A percentile compares a stretch with the other conserved stretches of the same genome.
Conservation (phyloP, 2,888 invertebrate genomes). For the Hypercompe scribonia region DNA sequence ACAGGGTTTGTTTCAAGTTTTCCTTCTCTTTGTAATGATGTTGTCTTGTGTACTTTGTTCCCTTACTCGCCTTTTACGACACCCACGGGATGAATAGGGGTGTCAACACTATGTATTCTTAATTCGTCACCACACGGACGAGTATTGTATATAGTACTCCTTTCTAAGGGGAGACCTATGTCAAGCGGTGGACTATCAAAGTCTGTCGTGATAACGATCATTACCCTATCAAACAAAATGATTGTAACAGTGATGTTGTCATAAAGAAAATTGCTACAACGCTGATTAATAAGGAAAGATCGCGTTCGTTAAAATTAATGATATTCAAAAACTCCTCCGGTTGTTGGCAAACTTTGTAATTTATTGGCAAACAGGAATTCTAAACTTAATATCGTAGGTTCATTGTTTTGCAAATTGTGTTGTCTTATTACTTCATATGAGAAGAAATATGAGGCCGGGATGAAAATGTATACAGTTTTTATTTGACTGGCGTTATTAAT, state of each 20-base stretch:
- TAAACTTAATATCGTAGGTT: slow-evolving; percentile 55
- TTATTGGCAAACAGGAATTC: slow-evolving; percentile 64
- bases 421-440: slow-evolving; percentile 25
- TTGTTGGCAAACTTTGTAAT: slow-evolving; percentile 62
- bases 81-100: no score
- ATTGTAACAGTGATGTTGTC: slow-evolving; percentile 15
- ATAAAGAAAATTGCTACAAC: slow-evolving; percentile 41
- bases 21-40: no score
- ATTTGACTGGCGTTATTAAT: not conserved
- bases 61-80: no score
- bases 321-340: slow-evolving; percentile 66
- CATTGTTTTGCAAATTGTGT: slow-evolving; percentile 43
- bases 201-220: not conserved
- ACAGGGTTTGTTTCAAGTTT: no score
- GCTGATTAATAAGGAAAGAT: slow-evolving; percentile 61
- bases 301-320: slow-evolving; percentile 69
- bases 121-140: no score
- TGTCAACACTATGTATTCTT: no score
- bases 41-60: no score
- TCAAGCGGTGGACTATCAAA: no score
- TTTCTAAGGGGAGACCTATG: no score
- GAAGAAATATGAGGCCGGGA: slow-evolving; percentile 5
- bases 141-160: no score
- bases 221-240: slow-evolving; percentile 22
- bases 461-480: slow-evolving; percentile 1